Conservation (phyloP, 2,797 vertebrate species). For the Lycodopsis pacificus region DNA sequence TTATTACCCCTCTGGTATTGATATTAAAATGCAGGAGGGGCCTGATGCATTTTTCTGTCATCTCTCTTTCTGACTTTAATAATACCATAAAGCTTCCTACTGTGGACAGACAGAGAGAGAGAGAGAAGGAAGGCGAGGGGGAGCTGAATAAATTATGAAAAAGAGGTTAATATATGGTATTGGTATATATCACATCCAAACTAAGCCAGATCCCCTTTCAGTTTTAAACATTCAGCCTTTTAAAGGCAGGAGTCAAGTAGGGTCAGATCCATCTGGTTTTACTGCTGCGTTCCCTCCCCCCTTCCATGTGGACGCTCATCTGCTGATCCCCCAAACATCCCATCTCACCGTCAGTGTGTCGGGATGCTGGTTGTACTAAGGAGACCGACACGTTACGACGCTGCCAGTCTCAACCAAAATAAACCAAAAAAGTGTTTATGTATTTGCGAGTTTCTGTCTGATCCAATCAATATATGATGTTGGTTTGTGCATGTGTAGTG, state of each 20-base stretch:
- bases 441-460: background rate
- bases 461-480: background rate
- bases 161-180: slow-evolving; percentile 82
- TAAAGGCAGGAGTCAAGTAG: slow-evolving; percentile 78
- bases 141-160: slow-evolving; percentile 82
- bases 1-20: slow-evolving; percentile 80
- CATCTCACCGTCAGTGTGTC: slow-evolving; percentile 28
- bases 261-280: slow-evolving; percentile 84
- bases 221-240: slow-evolving; percentile 79
- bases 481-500: background rate
- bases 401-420: background rate
- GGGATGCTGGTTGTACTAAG: background rate
- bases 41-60: slow-evolving; percentile 85
- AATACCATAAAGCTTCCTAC: slow-evolving; percentile 85
- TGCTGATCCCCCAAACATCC: slow-evolving; percentile 48
- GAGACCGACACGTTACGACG: background rate
- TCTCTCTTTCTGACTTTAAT: slow-evolving; percentile 85
- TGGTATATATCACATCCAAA: slow-evolving; percentile 77
- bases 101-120: slow-evolving; percentile 52
- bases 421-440: background rate
- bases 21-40: slow-evolving; percentile 85
- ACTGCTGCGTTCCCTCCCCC: slow-evolving; percentile 65
- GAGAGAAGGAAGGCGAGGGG: background rate
- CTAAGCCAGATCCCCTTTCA: slow-evolving; percentile 72
- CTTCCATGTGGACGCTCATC: slow-evolving; percentile 41